phyloP scores from a whole-genome alignment of 1,140 invertebrate genomes.

The Papilio polyxenes region DNA sequence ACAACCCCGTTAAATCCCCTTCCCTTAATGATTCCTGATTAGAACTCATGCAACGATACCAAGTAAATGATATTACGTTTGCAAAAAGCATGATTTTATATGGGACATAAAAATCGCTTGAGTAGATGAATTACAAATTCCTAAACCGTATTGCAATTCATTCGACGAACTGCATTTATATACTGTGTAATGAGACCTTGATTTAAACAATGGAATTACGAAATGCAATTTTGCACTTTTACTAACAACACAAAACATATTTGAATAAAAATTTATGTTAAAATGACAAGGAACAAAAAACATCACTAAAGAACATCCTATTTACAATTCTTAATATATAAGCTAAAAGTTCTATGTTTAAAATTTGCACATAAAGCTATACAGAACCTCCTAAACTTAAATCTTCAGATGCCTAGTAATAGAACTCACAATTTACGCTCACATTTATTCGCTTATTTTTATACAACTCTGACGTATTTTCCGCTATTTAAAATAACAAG shows the following conservation, averaged over 20 bases:
- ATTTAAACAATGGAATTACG: slow-evolving; percentile 25
- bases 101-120: background rate
- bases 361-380: background rate
- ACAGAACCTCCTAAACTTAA: background rate
- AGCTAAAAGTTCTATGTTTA: too few relatives aligned
- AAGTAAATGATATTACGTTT: background rate
- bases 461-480: slow-evolving; percentile 5
- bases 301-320: background rate
- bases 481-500: slow-evolving; percentile 1
- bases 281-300: background rate
- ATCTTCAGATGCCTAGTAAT: background rate
- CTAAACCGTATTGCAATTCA: background rate
- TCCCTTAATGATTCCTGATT: too few relatives aligned
- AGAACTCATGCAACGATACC: too few relatives aligned
- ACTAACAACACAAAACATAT: background rate
- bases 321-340: too few relatives aligned
- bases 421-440: background rate
- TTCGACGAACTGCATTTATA: slow-evolving; percentile 18
- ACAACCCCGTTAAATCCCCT: too few relatives aligned
- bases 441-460: slow-evolving; percentile 4
- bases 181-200: slow-evolving; percentile 13
- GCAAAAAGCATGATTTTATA: background rate
- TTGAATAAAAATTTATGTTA: background rate
- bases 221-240: slow-evolving; percentile 6
- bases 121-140: slow-evolving; percentile 18